phyloP scores from a whole-genome alignment of 2,888 invertebrate species.

The Pinctada fucata region DNA sequence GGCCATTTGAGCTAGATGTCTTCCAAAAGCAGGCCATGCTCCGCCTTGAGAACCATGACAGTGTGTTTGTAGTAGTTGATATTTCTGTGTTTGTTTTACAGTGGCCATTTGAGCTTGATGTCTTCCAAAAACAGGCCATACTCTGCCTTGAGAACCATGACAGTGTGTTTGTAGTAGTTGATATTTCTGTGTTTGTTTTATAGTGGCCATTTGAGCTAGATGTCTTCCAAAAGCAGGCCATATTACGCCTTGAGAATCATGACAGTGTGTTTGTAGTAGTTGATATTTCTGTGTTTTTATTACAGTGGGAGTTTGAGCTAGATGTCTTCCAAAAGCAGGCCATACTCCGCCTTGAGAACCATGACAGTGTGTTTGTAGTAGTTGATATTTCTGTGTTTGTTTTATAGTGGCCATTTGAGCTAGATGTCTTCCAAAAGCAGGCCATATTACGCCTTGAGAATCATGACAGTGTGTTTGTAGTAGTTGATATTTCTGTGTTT shows the following conservation, averaged over 20 bases:
- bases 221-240: slow-evolving; percentile 97
- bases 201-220: slow-evolving; percentile 91
- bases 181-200: slow-evolving; percentile 87
- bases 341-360: slow-evolving; percentile 93
- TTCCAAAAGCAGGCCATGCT: slow-evolving; percentile 99
- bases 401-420: slow-evolving; percentile 84
- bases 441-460: slow-evolving; percentile 96
- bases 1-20: slow-evolving; percentile 93
- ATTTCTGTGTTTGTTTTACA: slow-evolving; percentile 85
- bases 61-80: slow-evolving; percentile 99
- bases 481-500: slow-evolving; percentile 95
- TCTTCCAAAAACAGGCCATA: slow-evolving; percentile 98
- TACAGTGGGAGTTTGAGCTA: slow-evolving; percentile 86
- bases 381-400: slow-evolving; percentile 92
- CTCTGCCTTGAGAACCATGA: slow-evolving; percentile 93
- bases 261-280: slow-evolving; percentile 99
- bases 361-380: slow-evolving; percentile 97
- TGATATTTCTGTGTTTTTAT: slow-evolving; percentile 88
- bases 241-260: slow-evolving; percentile 93
- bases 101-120: slow-evolving; percentile 92
- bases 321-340: slow-evolving; percentile 99
- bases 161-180: slow-evolving; percentile 98
- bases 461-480: slow-evolving; percentile 96
- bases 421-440: slow-evolving; percentile 98
- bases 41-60: slow-evolving; percentile 93